A percentile compares a stretch with the other conserved stretches of the same genome.
Conservation (phyloP, 1,140 invertebrate species). For the Scaptodrosophila lebanonensis region DNA sequence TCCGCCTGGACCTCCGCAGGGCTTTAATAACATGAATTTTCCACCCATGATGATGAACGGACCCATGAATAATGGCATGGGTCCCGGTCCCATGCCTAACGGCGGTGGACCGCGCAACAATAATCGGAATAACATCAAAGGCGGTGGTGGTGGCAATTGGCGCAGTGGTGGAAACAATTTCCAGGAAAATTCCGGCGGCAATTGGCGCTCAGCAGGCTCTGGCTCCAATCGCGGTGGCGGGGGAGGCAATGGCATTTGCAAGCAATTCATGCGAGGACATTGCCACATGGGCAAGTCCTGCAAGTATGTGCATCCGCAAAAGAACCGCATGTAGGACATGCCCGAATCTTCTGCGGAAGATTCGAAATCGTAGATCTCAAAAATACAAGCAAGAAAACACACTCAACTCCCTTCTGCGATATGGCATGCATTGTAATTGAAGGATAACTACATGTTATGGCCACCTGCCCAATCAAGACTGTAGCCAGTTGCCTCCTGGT, state of each 20-base stretch:
- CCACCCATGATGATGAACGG: constrained; percentile 73
- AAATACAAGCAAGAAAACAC: constrained; percentile 1
- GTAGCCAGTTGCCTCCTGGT: constrained; percentile 19
- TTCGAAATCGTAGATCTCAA: constrained; percentile 61
- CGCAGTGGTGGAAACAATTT: constrained; percentile 65
- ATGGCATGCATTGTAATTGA: constrained; percentile 1
- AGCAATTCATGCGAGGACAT: constrained; percentile 87
- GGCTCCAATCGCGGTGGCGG: constrained; percentile 54
- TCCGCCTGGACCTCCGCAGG: constrained; percentile 19
- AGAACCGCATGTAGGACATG: constrained; percentile 78
- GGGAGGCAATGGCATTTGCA: constrained; percentile 80
- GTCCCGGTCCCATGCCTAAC: constrained; percentile 24
- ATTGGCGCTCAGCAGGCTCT: constrained; percentile 67
- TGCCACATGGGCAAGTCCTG: constrained; percentile 88
- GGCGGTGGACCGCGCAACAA: constrained; percentile 44
- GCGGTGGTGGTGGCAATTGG: constrained; percentile 53
- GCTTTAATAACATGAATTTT: constrained; percentile 50
- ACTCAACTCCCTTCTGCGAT: constrained; percentile 29
- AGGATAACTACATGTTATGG: background rate
- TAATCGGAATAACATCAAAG: constrained; percentile 52
- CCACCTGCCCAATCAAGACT: constrained; percentile 33
- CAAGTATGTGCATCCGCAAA: constrained; percentile 86
- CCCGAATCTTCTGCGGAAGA: constrained; percentile 67
- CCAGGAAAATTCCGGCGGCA: constrained; percentile 61
- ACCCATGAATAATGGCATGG: constrained; percentile 39